Evolutionary conservation across 1,140 invertebrate species (phyloP), one percentile per base, ranked within the genome.

Genomic region (Bradynema listronoti): DNA sequence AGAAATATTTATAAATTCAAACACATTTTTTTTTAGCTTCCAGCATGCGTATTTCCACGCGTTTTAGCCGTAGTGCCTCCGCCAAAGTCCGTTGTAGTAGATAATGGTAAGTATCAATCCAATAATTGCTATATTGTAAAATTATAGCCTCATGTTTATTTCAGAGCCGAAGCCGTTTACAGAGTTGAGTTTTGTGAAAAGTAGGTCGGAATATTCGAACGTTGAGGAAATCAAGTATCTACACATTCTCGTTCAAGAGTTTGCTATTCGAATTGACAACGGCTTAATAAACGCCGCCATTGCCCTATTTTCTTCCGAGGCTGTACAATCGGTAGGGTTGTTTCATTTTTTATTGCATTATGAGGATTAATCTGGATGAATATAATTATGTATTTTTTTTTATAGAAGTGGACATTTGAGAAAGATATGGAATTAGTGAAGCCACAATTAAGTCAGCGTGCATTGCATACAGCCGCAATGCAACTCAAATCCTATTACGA

Each of bases 401-500:
- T 39, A 39, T 61, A 81, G 79, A 73, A 69, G 22, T 72, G 79
- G 54, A 39, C 74, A 46, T 77, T 81, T 47, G 58, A 73, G 19
- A 65, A 78, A 55, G 82, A 82, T 66, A 56, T 78, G 45, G 67
- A 75, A 41, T 54, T 76, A 9, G 63, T 73, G 9, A 47, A 68
- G 16, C 65, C 64, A 6, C 49, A 73, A 16, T 61, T 80, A 32
- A 62, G 65, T 30, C 70, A 72, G 55, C 60, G 66, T 14, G 80
- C 78, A 9, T 61, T 56, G 42, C 60, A 63, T 9, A 71, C 72
- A 7, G 49, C 41, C 47, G 77, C 29, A 56, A 71, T 24, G 41
- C 88, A 89, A 68, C 86, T 89, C 66, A 93, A 93, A 79, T 89
- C 91, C 78, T 97, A 91, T 81, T 97, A 92, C 71, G 91, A 97